Base-by-base conservation (phyloP, 2,888 invertebrate species). In the Drosophila pegasa region DNA sequence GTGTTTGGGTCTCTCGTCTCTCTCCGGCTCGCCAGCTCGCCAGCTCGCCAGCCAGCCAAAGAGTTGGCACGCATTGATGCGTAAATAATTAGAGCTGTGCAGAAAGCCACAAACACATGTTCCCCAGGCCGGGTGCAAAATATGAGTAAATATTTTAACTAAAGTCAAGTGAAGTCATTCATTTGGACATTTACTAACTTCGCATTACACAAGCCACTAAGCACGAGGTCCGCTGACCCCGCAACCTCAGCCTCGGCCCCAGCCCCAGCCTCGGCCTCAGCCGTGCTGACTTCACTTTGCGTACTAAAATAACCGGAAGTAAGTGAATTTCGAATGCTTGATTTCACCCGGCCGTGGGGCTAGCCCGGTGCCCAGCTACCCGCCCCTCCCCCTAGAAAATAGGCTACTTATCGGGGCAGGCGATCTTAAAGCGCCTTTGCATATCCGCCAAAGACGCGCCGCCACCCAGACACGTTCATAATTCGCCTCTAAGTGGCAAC, bases 91-190 rank as follows among this genome's bases (percentile, higher is more conserved):
- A 66, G 47, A 61, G 66, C 25, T 67, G 71, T 78, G 68, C 50
- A 60, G 8, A 40, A 68, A 65, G 68, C 81, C 87, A 73, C 75
- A 86, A 84, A 80, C 82, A 83, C 75, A 73, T 86, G 87, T 76
- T 85, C 43, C 60, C 56, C 41, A 33, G 35, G 4, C 8, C 29
- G 68, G 45, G 52, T 52, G 55, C 25, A 59, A 71, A 75, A 85
- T 84, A 82, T 82, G 82, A 87, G 83, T 85, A 85, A 87, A 84
- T 84, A 84, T 87, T 87, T 85, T 82, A 84, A 79, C 82, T 79
- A 78, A 62, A 79, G 86, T 76, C 72, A 77, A 80, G 87, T 82
- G 87, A 84, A 84, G 83, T 87, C 83, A 84, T 74, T 87, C 83
- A 85, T 79, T 87, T 87, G 83, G 65, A 84, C 87, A 84, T 87